Evolutionary conservation across 1,140 invertebrate species (phyloP).

Genomic region (Tetramorium parvispinum): DNA sequence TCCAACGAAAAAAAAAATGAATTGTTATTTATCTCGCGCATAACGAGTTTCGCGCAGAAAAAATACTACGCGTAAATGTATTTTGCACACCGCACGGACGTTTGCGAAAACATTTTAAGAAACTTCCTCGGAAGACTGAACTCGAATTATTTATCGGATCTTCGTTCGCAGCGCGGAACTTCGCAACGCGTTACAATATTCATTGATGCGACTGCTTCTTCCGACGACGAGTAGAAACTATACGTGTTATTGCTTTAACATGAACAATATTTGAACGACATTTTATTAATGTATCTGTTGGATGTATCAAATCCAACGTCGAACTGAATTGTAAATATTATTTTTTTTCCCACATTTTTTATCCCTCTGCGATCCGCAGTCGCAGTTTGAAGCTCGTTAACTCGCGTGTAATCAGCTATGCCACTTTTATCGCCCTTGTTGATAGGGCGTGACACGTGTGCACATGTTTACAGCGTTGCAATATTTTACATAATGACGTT

Average conservation of each 20-base stretch:
- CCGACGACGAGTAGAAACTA: conserved; percentile 33
- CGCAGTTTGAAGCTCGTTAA: conserved; percentile 9
- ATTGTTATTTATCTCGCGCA: neutral
- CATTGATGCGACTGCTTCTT: conserved; percentile 17
- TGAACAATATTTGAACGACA: conserved; percentile 17
- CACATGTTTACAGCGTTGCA: neutral
- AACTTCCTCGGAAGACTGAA: conserved; percentile 27
- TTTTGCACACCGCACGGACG: conserved; percentile 5
- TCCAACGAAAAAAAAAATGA: neutral
- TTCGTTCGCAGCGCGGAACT: conserved; percentile 35
- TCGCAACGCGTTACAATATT: conserved; percentile 45
- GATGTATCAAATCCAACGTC: neutral
- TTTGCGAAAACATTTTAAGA: conserved; percentile 28
- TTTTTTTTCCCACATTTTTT: neutral
- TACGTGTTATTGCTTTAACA: conserved; percentile 46
- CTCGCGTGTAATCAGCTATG: conserved; percentile 38
- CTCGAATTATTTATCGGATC: conserved; percentile 49
- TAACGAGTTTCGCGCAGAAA: neutral
- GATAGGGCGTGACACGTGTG: conserved; percentile 9
- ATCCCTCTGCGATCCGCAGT: neutral
- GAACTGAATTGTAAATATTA: neutral
- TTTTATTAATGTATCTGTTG: conserved; percentile 25
- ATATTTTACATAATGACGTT: conserved; percentile 20
- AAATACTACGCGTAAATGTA: conserved; percentile 8
- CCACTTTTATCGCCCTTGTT: conserved; percentile 16